Conservation (phyloP, 2,797 vertebrate species). For the Tarsius wallacei region DNA sequence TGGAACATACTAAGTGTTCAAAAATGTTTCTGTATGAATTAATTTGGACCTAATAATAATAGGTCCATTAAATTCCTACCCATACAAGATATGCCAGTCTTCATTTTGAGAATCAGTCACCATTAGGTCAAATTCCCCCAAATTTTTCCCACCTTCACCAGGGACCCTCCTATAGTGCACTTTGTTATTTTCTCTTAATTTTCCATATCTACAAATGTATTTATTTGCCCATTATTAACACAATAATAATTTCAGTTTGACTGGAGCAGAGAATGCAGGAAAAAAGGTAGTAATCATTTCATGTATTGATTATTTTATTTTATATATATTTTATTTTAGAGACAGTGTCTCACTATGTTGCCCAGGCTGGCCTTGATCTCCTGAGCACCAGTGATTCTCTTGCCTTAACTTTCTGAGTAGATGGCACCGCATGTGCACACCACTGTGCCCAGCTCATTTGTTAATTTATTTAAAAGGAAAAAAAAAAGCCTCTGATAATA, state of each 20-base stretch:
- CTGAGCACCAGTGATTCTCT: not conserved
- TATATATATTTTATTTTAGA: not conserved
- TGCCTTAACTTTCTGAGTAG: not conserved
- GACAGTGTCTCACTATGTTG: not conserved
- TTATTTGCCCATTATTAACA: conserved; percentile 37
- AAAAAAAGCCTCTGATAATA: not conserved
- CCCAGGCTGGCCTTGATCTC: not conserved
- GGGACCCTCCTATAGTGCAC: not conserved
- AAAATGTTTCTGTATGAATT: conserved; percentile 6
- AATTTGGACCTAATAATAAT: conserved; percentile 34
- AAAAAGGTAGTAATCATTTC: not conserved
- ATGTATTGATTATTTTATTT: not conserved
- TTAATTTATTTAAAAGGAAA: not conserved
- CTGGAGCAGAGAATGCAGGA: not conserved
- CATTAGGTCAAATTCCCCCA: conserved; percentile 18
- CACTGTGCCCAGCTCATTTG: not conserved
- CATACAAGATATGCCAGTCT: conserved; percentile 1
- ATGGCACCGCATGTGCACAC: not conserved
- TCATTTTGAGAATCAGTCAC: conserved; percentile 22
- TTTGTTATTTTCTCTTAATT: conserved; percentile 5
- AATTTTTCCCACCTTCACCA: not conserved
- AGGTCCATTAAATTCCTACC: conserved; percentile 37
- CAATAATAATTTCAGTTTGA: conserved; percentile 34
- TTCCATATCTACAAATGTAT: not conserved
- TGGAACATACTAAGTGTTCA: not conserved